These are phyloP conservation scores for Oryzias curvinotus DNA, from an alignment of 2,113 vertebrate species.

Conservation along the genomic window DNA sequence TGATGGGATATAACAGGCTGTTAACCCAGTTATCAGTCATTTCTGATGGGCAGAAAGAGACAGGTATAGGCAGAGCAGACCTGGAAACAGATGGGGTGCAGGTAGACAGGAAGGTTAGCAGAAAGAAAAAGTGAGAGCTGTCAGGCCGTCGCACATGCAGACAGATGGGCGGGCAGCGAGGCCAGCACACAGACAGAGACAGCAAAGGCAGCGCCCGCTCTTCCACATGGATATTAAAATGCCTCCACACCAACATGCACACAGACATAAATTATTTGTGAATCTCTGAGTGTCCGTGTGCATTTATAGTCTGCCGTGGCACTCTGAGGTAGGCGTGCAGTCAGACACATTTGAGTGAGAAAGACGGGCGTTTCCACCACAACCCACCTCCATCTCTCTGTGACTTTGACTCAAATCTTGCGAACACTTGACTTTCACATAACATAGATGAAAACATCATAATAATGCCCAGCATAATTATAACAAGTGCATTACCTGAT, in stretches of 20 bases:
- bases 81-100: constrained; percentile 54
- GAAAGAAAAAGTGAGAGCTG: constrained; percentile 24
- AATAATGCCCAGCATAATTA: constrained; percentile 18
- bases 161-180: constrained; percentile 50
- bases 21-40: constrained; percentile 65
- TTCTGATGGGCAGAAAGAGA: constrained; percentile 47
- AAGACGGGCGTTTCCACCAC: constrained; percentile 33
- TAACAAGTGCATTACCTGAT: constrained; percentile 13
- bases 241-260: constrained; percentile 41
- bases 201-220: constrained; percentile 20
- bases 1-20: constrained; percentile 53
- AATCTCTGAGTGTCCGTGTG: constrained; percentile 36
- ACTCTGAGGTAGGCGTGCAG: constrained; percentile 56
- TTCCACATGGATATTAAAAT: constrained; percentile 52
- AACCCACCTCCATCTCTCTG: constrained; percentile 36
- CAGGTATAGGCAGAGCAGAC: constrained; percentile 52
- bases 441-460: constrained; percentile 26
- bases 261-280: constrained; percentile 51
- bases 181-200: constrained; percentile 22
- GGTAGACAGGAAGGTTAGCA: constrained; percentile 30
- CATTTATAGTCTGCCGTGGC: constrained; percentile 35
- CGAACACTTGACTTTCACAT: constrained; percentile 30
- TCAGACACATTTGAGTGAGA: constrained; percentile 52
- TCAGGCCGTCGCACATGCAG: constrained; percentile 36
- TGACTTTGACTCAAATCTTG: constrained; percentile 33